Evolutionary conservation across 1,140 invertebrate species (phyloP).

Genomic region (Neotoxoptera formosana): DNA sequence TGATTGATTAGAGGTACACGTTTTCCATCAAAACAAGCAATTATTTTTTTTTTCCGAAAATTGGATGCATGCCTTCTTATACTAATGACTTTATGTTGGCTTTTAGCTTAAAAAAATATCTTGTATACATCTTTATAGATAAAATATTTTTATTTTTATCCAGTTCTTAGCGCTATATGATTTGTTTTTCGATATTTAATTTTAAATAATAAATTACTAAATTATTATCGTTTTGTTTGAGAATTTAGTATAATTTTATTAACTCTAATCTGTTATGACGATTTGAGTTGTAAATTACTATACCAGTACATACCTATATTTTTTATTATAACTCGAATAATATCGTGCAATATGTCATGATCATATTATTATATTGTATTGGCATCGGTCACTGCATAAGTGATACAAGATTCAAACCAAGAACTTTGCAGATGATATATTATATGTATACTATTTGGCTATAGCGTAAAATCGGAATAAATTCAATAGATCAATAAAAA

Average conservation of each 20-base stretch:
- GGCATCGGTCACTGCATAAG: not conserved
- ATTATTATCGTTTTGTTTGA: not conserved
- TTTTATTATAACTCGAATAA: not conserved
- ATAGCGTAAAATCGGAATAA: not conserved
- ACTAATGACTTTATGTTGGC: constrained; percentile 7
- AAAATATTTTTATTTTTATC: constrained; percentile 36
- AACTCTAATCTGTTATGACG: not conserved
- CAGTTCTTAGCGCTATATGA: not conserved
- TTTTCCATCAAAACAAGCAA: not conserved
- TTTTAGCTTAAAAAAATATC: not conserved
- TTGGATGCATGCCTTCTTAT: constrained; percentile 15
- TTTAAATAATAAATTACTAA: not conserved
- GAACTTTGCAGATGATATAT: not conserved
- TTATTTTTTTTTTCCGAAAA: not conserved
- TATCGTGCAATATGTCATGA: not conserved
- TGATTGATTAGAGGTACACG: not conserved
- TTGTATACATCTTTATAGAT: not conserved
- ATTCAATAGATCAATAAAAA: constrained; percentile 15
- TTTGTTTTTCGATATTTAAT: not conserved
- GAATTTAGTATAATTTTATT: not conserved
- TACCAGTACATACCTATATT: not conserved
- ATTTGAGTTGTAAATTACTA: not conserved
- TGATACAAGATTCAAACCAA: not conserved
- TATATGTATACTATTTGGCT: not conserved
- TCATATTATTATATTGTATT: not conserved